Conservation (phyloP, 2,888 invertebrate species). For the Baccha elongata region DNA sequence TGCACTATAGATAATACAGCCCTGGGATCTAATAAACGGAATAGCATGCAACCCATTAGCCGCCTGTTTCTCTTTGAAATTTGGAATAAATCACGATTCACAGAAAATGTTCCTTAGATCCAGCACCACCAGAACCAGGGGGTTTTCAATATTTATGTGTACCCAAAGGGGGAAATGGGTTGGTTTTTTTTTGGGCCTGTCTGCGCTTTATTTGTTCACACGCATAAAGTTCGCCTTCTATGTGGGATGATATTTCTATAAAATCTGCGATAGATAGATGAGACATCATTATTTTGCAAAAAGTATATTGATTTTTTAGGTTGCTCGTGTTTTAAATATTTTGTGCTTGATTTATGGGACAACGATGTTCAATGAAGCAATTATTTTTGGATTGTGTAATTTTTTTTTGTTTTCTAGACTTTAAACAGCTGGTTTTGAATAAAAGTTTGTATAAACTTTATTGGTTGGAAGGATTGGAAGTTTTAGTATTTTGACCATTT, state of each 20-base stretch:
- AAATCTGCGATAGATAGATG: slow-evolving; percentile 6
- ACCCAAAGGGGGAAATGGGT: background rate
- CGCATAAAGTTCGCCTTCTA: slow-evolving; percentile 25
- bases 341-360: slow-evolving; percentile 33
- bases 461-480: too few relatives aligned
- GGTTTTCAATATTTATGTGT: background rate
- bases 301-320: slow-evolving; percentile 49
- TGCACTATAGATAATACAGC: too few relatives aligned
- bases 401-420: background rate
- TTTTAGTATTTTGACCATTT: background rate
- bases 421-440: slow-evolving; percentile 1
- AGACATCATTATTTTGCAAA: slow-evolving; percentile 24
- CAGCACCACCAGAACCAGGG: background rate
- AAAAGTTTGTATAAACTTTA: background rate
- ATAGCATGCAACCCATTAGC: slow-evolving; percentile 53
- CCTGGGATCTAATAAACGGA: slow-evolving; percentile 49
- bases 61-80: slow-evolving; percentile 3
- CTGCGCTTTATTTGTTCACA: slow-evolving; percentile 41
- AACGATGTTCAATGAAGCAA: background rate
- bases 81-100: slow-evolving; percentile 41
- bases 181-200: slow-evolving; percentile 35
- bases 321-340: slow-evolving; percentile 7
- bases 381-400: slow-evolving; percentile 1
- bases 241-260: background rate
- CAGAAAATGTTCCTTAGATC: slow-evolving; percentile 1